Evolutionary conservation across 2,888 invertebrate species (phyloP), one percentile per base, ranked within the genome.

Genomic region (Oscheius sp.): DNA sequence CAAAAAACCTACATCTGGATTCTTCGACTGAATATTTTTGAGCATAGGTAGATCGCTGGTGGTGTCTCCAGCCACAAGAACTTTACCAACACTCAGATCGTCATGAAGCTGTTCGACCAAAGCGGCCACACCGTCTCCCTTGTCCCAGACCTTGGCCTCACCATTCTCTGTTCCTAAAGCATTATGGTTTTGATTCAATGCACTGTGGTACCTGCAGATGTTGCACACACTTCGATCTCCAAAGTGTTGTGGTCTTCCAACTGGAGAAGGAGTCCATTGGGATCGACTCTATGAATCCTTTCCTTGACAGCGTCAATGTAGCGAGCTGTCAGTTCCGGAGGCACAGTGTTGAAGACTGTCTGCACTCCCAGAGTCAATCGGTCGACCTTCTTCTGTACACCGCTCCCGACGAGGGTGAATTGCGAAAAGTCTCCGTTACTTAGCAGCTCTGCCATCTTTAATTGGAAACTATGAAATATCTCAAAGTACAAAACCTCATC

Each of bases 51-150:
- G 70, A 70, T 89, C 89, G 66, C 84, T 84, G 1, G 73, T 55
- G 13, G 89, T 89, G 73, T 89, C 89, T 7, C 89, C 89, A 60
- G 88, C 88, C 59, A 89, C 85, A 59, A 89, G 79, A 5, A 89
- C 85, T 70, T 77, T 77, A 11, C 86, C 87, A 2, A 68, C n/a
- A 37, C 68, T 68, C 1, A 68, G 35, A 53, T 68, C 68, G 53
- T 80, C 79, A 9, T 74, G 47, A 1, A 80, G 73, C 0, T 78
- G 77, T 11, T 80, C 80, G 1, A 82, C 65, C 10, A 84, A 53
- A 1, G 82, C 77, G 3, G 63, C 76, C 2, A 84, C 79, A n/a
- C 84, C 82, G 50, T 84, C 79, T 32, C 79, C 84, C 63, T 80
- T 82, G 76, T 82, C 78, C 80, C 82, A 80, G 1, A 81, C 77